Evolutionary conservation across 2,113 vertebrate genomes (phyloP), one percentile per base, ranked within the genome.

Genomic region (Ciconia stormi): DNA sequence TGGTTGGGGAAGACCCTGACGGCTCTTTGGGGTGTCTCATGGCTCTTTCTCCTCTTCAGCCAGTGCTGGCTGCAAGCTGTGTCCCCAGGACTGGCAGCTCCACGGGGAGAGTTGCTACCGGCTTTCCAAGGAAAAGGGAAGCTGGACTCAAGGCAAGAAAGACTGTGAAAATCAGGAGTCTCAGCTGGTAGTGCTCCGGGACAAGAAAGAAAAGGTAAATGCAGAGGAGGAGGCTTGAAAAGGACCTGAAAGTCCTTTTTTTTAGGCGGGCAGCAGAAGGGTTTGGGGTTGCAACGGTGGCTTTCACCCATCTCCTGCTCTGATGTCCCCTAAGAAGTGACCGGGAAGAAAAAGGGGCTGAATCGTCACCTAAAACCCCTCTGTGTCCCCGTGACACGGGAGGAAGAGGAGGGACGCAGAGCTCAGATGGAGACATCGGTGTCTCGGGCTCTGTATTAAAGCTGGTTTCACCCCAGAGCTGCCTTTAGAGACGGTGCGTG

Each of bases 1-100:
- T 18, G 25, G 7, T 6, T 40, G 21, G 49, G 38, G 34, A 74
- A 74, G 49, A 42, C 36, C 34, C 59, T 21, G 18, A 52, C 1
- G 10, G n/a, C 29, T 3, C 38, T 47, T 61, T 0, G 0, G 19
- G 44, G 8, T 3, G 2, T 49, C 47, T 78, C 42, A 47, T 4
- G 29, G 29, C 8, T 73, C 61, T 25, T 36, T 27, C 25, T 82
- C 46, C 5, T 49, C 40, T 63, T 52, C 89, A 94, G 92, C 27
- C 44, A 19, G 3, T 12, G 26, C 38, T 34, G 50, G 49, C 38
- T 95, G 82, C 77, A 47, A 59, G 40, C 55, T 95, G 17, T 94
- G 89, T 27, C 89, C 89, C 32, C 61, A 32, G 44, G 46, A 38
- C 40, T 92, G 92, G 95, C 71, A 59, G 71, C 85, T 94, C 11